phyloP scores from a whole-genome alignment of 2,797 vertebrate genomes.

The Novumbra hubbsi region DNA sequence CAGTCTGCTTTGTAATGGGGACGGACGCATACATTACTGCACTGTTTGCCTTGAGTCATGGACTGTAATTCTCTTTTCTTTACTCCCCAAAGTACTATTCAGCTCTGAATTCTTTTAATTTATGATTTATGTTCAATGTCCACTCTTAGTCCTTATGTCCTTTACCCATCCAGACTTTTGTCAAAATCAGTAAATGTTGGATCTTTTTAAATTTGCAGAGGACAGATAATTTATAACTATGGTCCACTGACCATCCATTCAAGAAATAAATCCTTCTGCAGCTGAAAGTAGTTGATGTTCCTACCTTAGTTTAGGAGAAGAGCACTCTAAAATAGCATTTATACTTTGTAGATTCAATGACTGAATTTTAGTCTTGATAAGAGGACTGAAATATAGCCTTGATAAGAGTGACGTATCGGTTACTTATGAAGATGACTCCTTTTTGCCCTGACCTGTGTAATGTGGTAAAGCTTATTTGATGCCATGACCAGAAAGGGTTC shows the following conservation, averaged over 20 bases:
- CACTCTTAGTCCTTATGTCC: too few relatives aligned
- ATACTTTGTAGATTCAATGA: conserved; percentile 8
- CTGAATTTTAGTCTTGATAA: conserved; percentile 6
- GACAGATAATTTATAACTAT: too few relatives aligned
- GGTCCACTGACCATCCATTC: too few relatives aligned
- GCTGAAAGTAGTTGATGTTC: too few relatives aligned
- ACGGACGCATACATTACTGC: conserved; percentile 26
- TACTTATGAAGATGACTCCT: not conserved
- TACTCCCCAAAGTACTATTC: not conserved
- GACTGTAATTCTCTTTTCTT: conserved; percentile 13
- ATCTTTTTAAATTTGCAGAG: too few relatives aligned
- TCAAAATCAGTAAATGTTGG: too few relatives aligned
- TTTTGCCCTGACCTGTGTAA: not conserved
- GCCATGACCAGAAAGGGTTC: not conserved
- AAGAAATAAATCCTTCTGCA: too few relatives aligned
- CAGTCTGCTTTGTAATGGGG: not conserved
- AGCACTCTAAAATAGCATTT: not conserved
- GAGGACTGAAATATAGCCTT: not conserved
- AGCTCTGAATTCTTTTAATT: too few relatives aligned
- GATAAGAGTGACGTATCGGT: not conserved
- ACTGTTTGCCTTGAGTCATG: conserved; percentile 32
- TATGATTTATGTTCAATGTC: too few relatives aligned
- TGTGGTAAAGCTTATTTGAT: not conserved
- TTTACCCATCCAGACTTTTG: too few relatives aligned
- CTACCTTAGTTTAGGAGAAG: not conserved